Evolutionary conservation across 2,113 vertebrate species (phyloP), one percentile per base, ranked within the genome.

Genomic region (Gasterosteus nipponicus): DNA sequence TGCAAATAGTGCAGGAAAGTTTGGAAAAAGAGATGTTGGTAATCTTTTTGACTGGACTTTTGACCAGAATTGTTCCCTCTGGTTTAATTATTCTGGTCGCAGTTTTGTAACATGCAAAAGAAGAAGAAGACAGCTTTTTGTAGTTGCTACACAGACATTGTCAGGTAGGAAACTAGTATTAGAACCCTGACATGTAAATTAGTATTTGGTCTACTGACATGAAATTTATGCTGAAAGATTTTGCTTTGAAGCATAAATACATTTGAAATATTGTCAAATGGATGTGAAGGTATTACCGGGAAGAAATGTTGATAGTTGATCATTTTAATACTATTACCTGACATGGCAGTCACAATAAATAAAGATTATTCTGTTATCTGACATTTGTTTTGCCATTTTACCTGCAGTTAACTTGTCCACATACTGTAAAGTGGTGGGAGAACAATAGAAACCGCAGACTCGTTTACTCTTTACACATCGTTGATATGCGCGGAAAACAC

Each of bases 401-500:
- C 15, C 9, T 5, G 62, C n/a, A 22, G 7, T 10, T 33, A 19
- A 18, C 19, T n/a, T 29, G 44, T 38, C 12, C 35, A 19, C 10
- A 49, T 33, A 31, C 18, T 53, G 39, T 42, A 42, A 47, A 46
- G 44, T 5, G 26, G 54, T 29, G 31, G 44, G 44, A 33, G 35
- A 73, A 14, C 38, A 61, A 64, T 41, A 51, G 6, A 7, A 78
- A 26, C 49, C 14, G 4, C 44, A 54, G 14, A 10, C 16, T 31
- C 26, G 3, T 56, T 15, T 59, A 9, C 8, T 33, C 0, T 31
- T 56, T 67, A 41, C 15, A 4, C 31, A 49, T 82, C 33, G 38
- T 18, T 38, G 56, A 69, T 58, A 87, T 57, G 49, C 67, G 16
- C 42, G 68, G 67, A 69, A 49, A 68, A 80, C 12, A 57, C 6